phyloP scores from a whole-genome alignment of 2,888 invertebrate species.

The Tenthredo mesomela region DNA sequence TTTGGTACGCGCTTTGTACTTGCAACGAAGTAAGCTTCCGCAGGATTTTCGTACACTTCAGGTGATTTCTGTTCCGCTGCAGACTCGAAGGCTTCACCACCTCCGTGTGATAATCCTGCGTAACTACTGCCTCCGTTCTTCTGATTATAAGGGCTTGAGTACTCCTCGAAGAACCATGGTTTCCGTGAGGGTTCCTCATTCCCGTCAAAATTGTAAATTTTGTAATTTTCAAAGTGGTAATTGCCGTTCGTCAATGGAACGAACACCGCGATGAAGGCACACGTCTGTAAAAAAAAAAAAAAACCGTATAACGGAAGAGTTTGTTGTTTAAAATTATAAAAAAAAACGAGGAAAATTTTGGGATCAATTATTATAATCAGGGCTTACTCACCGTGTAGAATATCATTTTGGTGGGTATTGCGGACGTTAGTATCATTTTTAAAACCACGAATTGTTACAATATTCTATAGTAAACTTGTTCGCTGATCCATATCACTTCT shows the following conservation, averaged over 20 bases:
- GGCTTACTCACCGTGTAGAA: constrained; percentile 1
- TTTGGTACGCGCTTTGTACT: constrained; percentile 62
- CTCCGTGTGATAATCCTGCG: not conserved
- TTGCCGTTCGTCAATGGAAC: constrained; percentile 58
- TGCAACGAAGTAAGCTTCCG: constrained; percentile 50
- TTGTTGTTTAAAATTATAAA: too few relatives aligned
- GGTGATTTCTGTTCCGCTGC: not conserved
- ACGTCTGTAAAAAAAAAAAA: not conserved
- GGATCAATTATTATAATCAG: too few relatives aligned
- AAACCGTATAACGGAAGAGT: too few relatives aligned
- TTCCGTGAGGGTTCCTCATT: constrained; percentile 36
- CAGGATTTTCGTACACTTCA: constrained; percentile 52
- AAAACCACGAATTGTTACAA: not conserved
- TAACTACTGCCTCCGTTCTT: not conserved
- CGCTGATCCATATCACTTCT: constrained; percentile 68
- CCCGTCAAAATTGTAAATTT: constrained; percentile 49
- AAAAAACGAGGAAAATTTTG: not conserved
- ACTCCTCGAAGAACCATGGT: constrained; percentile 52
- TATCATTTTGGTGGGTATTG: constrained; percentile 10
- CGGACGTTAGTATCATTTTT: not conserved
- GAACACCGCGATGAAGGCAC: constrained; percentile 58
- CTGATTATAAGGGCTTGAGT: constrained; percentile 29
- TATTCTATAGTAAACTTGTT: constrained; percentile 30
- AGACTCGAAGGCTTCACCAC: not conserved
- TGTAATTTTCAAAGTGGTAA: constrained; percentile 57